A percentile compares a stretch with the other conserved stretches of the same genome.
Conservation (phyloP, 2,888 invertebrate genomes). For the Drosophila siamana region DNA sequence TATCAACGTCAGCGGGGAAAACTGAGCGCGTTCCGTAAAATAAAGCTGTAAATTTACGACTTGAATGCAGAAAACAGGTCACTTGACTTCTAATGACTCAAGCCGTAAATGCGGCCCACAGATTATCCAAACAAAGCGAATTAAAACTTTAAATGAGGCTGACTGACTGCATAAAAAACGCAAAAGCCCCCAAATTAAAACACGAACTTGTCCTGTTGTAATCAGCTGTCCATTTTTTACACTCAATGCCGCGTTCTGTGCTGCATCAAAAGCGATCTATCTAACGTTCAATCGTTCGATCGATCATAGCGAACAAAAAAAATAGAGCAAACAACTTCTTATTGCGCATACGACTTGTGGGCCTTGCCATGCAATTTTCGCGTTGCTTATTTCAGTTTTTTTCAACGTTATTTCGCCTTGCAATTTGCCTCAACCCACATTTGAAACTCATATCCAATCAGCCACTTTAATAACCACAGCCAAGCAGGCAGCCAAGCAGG, state of each 20-base stretch:
- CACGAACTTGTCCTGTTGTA: constrained; percentile 1
- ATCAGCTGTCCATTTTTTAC: neutral
- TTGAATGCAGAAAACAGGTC: constrained; percentile 29
- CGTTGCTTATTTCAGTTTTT: constrained; percentile 24
- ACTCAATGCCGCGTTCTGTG: constrained; percentile 10
- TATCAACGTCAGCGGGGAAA: constrained; percentile 48
- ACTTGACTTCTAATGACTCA: constrained; percentile 17
- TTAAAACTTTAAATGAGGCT: constrained; percentile 14
- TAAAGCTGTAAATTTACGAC: constrained; percentile 27
- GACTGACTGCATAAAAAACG: neutral
- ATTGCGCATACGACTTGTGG: constrained; percentile 62
- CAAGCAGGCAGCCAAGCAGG: constrained; percentile 23
- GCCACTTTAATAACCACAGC: constrained; percentile 62
- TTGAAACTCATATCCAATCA: constrained; percentile 70
- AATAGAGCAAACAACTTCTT: constrained; percentile 50
- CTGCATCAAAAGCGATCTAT: constrained; percentile 4
- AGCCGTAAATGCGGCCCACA: constrained; percentile 4
- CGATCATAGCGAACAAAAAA: neutral
- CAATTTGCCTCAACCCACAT: constrained; percentile 72
- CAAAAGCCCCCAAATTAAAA: no score
- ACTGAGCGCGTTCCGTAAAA: constrained; percentile 12
- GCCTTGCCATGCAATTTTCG: constrained; percentile 55
- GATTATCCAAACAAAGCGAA: constrained; percentile 7
- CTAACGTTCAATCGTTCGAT: neutral
- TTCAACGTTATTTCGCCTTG: constrained; percentile 48